Conservation (phyloP, 2,888 invertebrate species). For the Linyphia triangularis region DNA sequence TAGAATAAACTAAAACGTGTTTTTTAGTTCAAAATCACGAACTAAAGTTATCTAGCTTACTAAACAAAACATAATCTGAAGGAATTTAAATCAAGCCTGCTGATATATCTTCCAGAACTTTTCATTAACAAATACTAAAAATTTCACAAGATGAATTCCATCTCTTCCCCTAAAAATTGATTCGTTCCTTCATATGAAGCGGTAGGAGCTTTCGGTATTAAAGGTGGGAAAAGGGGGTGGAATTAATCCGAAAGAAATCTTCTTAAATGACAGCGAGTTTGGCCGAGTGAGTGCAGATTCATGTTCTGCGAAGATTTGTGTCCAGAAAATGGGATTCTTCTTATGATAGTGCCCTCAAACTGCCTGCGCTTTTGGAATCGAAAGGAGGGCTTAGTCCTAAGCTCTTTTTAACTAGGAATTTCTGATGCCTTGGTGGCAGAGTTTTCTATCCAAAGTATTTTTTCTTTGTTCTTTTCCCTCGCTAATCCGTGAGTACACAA, state of each 20-base stretch:
- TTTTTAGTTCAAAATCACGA: no score
- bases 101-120: no score
- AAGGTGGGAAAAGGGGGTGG: not conserved
- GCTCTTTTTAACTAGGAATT: slow-evolving; percentile 67
- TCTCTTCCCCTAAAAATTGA: no score
- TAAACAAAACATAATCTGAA: no score
- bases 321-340: slow-evolving; percentile 48
- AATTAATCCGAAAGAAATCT: slow-evolving; percentile 37
- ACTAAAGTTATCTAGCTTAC: no score
- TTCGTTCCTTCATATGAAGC: slow-evolving; percentile 13
- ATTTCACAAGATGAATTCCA: no score
- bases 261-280: slow-evolving; percentile 68
- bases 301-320: slow-evolving; percentile 72
- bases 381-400: slow-evolving; percentile 66
- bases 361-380: slow-evolving; percentile 60
- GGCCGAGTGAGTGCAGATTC: slow-evolving; percentile 72
- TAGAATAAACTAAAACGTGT: no score
- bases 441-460: not conserved
- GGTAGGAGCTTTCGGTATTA: not conserved
- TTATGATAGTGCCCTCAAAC: slow-evolving; percentile 66
- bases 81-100: no score
- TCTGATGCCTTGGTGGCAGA: slow-evolving; percentile 27
- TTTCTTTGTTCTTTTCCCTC: slow-evolving; percentile 11
- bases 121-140: no score
- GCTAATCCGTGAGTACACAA: slow-evolving; percentile 42